phyloP scores from a whole-genome alignment of 2,888 invertebrate species.

The Drosophila paranaensis region DNA sequence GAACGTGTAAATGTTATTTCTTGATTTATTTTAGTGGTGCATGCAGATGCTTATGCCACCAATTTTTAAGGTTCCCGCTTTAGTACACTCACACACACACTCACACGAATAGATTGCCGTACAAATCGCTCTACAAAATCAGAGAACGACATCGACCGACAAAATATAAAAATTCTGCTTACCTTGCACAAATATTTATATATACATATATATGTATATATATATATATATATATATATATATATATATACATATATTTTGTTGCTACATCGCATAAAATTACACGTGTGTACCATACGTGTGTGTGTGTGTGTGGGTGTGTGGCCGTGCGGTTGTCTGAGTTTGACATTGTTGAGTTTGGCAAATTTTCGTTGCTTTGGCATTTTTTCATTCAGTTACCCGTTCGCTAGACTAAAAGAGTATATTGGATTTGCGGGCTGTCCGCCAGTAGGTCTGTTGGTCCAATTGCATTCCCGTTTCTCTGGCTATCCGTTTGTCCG shows the following conservation, averaged over 20 bases:
- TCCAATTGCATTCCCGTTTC: too few relatives aligned
- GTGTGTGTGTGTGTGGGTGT: slow-evolving; percentile 10
- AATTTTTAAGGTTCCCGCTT: slow-evolving; percentile 55
- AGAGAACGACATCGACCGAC: slow-evolving; percentile 24
- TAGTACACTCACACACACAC: slow-evolving; percentile 7
- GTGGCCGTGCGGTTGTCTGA: slow-evolving; percentile 34
- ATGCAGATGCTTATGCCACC: slow-evolving; percentile 76
- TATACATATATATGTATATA: too few relatives aligned
- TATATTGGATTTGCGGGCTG: not conserved
- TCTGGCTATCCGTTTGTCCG: not conserved
- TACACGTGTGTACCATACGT: slow-evolving; percentile 52
- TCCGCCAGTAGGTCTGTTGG: not conserved
- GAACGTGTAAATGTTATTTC: slow-evolving; percentile 80
- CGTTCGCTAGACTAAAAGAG: not conserved
- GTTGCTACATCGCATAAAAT: slow-evolving; percentile 63
- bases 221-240: not conserved
- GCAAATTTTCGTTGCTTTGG: slow-evolving; percentile 48
- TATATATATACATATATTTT: slow-evolving; percentile 11
- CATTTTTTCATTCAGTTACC: slow-evolving; percentile 28
- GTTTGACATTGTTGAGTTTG: slow-evolving; percentile 60
- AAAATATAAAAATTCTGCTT: slow-evolving; percentile 77
- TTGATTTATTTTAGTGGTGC: slow-evolving; percentile 79
- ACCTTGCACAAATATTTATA: slow-evolving; percentile 73
- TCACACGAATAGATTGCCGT: slow-evolving; percentile 7
- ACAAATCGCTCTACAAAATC: slow-evolving; percentile 42